Conservation (phyloP, 1,140 invertebrate genomes). For the Nephila pilipes region DNA sequence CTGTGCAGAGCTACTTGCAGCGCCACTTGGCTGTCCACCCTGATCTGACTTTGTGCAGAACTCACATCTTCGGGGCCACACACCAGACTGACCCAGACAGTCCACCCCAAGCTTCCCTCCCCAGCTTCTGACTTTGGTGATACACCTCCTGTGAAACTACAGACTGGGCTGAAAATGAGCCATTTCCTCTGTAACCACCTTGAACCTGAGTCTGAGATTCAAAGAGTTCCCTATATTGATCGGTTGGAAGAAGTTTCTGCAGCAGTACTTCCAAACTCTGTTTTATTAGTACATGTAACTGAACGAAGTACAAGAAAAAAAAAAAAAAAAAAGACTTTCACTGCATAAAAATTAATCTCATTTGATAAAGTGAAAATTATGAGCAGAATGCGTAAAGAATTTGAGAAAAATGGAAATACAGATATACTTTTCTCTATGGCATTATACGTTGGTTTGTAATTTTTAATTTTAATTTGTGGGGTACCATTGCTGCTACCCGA, state of each 20-base stretch:
- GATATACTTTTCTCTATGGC: too few species aligned
- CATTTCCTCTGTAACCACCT: constrained; percentile 72
- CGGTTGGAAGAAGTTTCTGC: constrained; percentile 73
- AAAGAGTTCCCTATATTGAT: constrained; percentile 26
- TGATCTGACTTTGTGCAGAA: constrained; percentile 74
- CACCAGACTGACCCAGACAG: constrained; percentile 65
- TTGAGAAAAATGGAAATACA: too few species aligned
- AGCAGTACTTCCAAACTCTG: constrained; percentile 54
- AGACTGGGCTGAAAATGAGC: constrained; percentile 75
- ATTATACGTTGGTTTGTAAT: too few species aligned
- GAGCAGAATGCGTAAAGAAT: too few species aligned
- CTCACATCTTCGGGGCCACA: constrained; percentile 58
- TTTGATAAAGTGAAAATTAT: too few species aligned
- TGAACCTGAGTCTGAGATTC: constrained; percentile 73
- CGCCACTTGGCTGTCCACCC: constrained; percentile 67
- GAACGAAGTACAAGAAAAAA: too few species aligned
- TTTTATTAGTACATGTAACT: too few species aligned
- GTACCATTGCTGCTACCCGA: too few species aligned
- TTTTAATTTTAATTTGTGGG: too few species aligned
- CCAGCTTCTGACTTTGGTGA: constrained; percentile 68
- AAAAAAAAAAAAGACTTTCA: too few species aligned
- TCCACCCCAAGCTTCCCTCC: constrained; percentile 64
- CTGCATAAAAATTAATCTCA: too few species aligned
- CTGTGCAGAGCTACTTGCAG: constrained; percentile 70
- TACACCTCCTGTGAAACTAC: constrained; percentile 72